Evolutionary conservation across 2,113 vertebrate genomes (phyloP).

Genomic region (Illadopsis cleaveri): DNA sequence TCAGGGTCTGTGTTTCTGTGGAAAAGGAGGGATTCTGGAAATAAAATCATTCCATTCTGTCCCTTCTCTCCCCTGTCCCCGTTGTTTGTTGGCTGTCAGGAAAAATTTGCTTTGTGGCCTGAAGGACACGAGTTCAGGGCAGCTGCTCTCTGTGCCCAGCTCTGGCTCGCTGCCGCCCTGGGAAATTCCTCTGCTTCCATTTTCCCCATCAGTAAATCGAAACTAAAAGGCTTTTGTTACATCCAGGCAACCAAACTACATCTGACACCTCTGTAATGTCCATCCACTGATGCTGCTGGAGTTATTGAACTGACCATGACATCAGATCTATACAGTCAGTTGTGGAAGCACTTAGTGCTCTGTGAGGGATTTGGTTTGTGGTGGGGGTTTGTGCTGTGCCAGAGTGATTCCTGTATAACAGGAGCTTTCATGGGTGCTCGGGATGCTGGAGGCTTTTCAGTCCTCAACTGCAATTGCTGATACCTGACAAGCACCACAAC

Average conservation of each 20-base stretch:
- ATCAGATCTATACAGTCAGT: neutral
- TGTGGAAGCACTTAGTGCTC: neutral
- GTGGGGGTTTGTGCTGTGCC: neutral
- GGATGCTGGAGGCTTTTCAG: neutral
- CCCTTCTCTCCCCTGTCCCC: neutral
- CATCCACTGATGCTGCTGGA: neutral
- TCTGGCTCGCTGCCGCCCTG: neutral
- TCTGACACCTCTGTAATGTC: neutral
- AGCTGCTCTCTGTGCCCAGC: neutral
- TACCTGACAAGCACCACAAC: neutral
- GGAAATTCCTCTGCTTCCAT: slow-evolving; percentile 2
- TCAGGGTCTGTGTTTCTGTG: neutral
- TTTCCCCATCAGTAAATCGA: slow-evolving; percentile 24
- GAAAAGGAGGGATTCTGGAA: neutral
- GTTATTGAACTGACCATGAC: neutral
- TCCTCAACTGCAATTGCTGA: neutral
- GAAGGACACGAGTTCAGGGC: neutral
- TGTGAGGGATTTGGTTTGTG: neutral
- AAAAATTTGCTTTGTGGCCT: neutral
- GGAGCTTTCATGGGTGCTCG: neutral
- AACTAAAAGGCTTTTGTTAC: slow-evolving; percentile 14
- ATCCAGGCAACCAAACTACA: neutral
- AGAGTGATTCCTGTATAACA: neutral
- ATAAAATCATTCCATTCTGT: neutral
- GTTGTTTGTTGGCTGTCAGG: neutral